Evolutionary conservation across 2,113 vertebrate species (phyloP), one percentile per base, ranked within the genome.

Genomic region (Catharus fuscescens): DNA sequence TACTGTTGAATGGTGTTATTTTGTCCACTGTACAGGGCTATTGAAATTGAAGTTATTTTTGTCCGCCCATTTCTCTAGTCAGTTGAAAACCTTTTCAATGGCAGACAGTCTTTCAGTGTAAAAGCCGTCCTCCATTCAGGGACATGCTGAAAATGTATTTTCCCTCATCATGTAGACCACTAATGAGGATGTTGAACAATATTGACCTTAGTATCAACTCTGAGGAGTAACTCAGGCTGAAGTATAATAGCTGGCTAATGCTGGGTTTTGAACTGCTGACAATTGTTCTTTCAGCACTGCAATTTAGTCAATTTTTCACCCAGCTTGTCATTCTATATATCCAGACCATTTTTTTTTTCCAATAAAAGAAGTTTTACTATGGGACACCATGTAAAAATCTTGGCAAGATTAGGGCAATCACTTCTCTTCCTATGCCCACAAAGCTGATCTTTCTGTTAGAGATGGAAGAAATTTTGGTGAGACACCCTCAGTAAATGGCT

Each of bases 231-330:
- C 70, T 88, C 57, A 81, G 36, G 28, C 47, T 86, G 71, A 86
- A 10, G 0, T 82, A 64, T 52, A 88, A 64, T 67, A 92, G 71
- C 74, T 92, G 82, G 57, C 5, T 82, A 86, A 86, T 90, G 48
- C 53, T 82, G 61, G 18, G 34, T 67, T 93, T 95, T 95, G 91
- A 93, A 92, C 34, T 72, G 61, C 66, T 95, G 74, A 88, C 53
- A 67, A 56, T 11, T 67, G 67, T 59, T 88, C 62, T 60, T 92
- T 86, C 79, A 90, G 61, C 48, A 60, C 2, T 12, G 59, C 70
- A 94, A 88, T 95, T 93, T 82, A 90, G 79, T 93, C 66, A 94
- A 60, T 93, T 96, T 95, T 94, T 96, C 91, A 92, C 48, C 18
- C n/a, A 80, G 31, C 32, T 88, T 90, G 88, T 92, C 85, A 90